phyloP scores from a whole-genome alignment of 1,140 invertebrate species.

The Papilio polytes region DNA sequence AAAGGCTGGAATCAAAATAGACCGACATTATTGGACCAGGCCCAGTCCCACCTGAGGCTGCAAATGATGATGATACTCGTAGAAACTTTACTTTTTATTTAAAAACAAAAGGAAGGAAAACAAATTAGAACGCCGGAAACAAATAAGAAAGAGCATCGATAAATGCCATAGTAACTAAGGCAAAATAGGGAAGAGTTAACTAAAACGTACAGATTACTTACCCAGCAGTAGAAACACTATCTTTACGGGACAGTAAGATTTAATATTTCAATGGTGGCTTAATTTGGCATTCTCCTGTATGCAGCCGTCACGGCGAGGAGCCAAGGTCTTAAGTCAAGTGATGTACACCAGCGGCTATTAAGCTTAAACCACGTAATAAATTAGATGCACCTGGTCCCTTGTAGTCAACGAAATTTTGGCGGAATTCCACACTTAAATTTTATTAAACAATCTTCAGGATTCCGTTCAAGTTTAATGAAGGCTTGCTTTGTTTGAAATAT shows the following conservation, averaged over 20 bases:
- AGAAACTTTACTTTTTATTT: too few relatives aligned
- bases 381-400: conserved; percentile 39
- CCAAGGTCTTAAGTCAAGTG: conserved; percentile 41
- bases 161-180: background rate
- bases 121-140: background rate
- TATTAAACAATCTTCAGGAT: background rate
- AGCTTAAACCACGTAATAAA: conserved; percentile 41
- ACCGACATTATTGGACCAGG: too few relatives aligned
- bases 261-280: conserved; percentile 38
- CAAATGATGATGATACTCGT: too few relatives aligned
- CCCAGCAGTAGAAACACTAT: background rate
- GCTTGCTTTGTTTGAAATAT: background rate
- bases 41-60: too few relatives aligned
- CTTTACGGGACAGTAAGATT: conserved; percentile 31
- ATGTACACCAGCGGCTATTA: conserved; percentile 39
- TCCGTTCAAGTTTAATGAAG: background rate
- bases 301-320: conserved; percentile 38
- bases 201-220: background rate
- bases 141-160: background rate
- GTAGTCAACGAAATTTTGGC: conserved; percentile 26
- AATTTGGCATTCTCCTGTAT: conserved; percentile 36
- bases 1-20: too few relatives aligned
- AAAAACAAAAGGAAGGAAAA: background rate
- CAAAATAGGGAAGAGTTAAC: background rate
- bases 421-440: conserved; percentile 16